These are phyloP conservation scores for Gortyna flavago DNA, from an alignment of 2,888 invertebrate genomes.

Conservation along the genomic window DNA sequence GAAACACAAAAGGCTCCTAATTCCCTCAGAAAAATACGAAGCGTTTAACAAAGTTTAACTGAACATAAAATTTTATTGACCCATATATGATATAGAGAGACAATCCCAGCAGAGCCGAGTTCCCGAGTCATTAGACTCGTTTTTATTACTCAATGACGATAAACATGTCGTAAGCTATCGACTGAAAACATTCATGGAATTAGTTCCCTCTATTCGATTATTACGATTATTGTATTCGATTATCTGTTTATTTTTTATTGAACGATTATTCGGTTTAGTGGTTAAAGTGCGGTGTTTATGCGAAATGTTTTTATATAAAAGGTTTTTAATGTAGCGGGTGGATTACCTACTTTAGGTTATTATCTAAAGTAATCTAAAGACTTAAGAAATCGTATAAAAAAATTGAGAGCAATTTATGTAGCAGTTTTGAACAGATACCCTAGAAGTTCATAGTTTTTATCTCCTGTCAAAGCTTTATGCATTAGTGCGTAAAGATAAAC, in stretches of 20 bases:
- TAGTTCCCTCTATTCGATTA: slow-evolving; percentile 84
- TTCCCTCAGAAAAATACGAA: slow-evolving; percentile 72
- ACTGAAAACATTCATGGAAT: slow-evolving; percentile 88
- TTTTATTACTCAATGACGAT: slow-evolving; percentile 89
- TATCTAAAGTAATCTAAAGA: background rate
- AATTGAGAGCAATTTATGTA: slow-evolving; percentile 20
- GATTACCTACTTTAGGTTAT: slow-evolving; percentile 4
- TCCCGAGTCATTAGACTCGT: slow-evolving; percentile 88
- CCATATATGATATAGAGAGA: slow-evolving; percentile 89
- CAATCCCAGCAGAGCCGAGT: slow-evolving; percentile 82
- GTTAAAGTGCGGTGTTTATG: slow-evolving; percentile 43
- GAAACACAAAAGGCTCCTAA: slow-evolving; percentile 67
- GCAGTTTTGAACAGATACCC: background rate
- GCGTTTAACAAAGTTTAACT: slow-evolving; percentile 89
- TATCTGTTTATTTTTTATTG: slow-evolving; percentile 77
- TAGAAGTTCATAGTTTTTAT: slow-evolving; percentile 35
- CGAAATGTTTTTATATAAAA: slow-evolving; percentile 16
- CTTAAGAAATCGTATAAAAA: background rate
- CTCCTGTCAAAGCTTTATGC: slow-evolving; percentile 3
- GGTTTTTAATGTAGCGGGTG: slow-evolving; percentile 33
- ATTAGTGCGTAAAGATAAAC: slow-evolving; percentile 42
- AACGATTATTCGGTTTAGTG: slow-evolving; percentile 69
- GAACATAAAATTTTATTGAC: slow-evolving; percentile 90
- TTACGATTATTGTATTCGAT: slow-evolving; percentile 84
- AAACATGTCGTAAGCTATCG: slow-evolving; percentile 89